These are phyloP conservation scores for Xenopus tropicalis DNA, from an alignment of 2,113 vertebrate species.

Conservation along the genomic window UCB_Xtro_10.0 CM004443.2:127620001-127620500, in stretches of 20 bases:
- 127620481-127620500: slow-evolving; percentile 11
- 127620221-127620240: slow-evolving; percentile 32
- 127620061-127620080: no score
- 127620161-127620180: slow-evolving; percentile 14
- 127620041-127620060: no score
- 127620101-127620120: background rate
- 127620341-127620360: background rate
- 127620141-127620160: background rate
- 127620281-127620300: slow-evolving; percentile 13
- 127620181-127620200: background rate
- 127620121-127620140: background rate
- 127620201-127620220: slow-evolving; percentile 16
- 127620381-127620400: slow-evolving; percentile 4
- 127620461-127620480: background rate
- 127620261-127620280: slow-evolving; percentile 23
- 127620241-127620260: slow-evolving; percentile 18
- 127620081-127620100: slow-evolving; percentile 5
- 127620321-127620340: slow-evolving; percentile 24
- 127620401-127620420: slow-evolving; percentile 31
- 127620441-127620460: slow-evolving; percentile 18
- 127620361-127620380: no score
- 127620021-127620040: no score
- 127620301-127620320: slow-evolving; percentile 32
- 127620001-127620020: no score
- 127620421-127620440: slow-evolving; percentile 29